Conservation (phyloP, 2,113 vertebrate genomes). For the Anolis carolinensis region DNA sequence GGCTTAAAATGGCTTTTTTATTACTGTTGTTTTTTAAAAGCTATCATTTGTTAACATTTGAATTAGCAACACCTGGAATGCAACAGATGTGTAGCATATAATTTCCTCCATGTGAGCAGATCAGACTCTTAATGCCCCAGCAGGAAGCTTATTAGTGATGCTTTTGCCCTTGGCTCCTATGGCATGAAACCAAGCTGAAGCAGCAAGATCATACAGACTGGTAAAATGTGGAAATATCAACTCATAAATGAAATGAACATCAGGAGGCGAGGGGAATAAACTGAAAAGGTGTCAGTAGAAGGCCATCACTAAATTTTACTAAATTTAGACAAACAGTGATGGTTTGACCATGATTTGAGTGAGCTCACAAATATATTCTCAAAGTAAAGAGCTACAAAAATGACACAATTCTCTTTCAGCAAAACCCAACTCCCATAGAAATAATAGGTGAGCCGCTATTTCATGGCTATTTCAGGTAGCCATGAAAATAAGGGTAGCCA, state of each 20-base stretch:
- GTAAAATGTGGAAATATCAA: background rate
- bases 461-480: too few relatives aligned
- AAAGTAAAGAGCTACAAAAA: background rate
- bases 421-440: background rate
- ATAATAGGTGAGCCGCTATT: too few relatives aligned
- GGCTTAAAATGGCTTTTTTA: background rate
- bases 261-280: background rate
- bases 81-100: conserved; percentile 24
- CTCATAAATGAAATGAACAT: background rate
- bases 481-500: too few relatives aligned
- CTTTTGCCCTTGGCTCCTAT: conserved; percentile 7
- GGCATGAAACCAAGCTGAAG: conserved; percentile 5
- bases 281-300: conserved; percentile 1
- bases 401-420: background rate
- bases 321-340: conserved; percentile 1
- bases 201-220: conserved; percentile 19
- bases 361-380: background rate
- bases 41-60: conserved; percentile 21
- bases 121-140: conserved; percentile 17
- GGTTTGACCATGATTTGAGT: background rate
- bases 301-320: background rate
- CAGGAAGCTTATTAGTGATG: conserved; percentile 19
- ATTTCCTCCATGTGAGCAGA: conserved; percentile 25
- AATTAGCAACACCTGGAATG: conserved; percentile 29
- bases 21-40: conserved; percentile 5